These are phyloP conservation scores for Geococcyx californianus DNA, from an alignment of 2,113 vertebrate species.

Conservation along the genomic window DNA sequence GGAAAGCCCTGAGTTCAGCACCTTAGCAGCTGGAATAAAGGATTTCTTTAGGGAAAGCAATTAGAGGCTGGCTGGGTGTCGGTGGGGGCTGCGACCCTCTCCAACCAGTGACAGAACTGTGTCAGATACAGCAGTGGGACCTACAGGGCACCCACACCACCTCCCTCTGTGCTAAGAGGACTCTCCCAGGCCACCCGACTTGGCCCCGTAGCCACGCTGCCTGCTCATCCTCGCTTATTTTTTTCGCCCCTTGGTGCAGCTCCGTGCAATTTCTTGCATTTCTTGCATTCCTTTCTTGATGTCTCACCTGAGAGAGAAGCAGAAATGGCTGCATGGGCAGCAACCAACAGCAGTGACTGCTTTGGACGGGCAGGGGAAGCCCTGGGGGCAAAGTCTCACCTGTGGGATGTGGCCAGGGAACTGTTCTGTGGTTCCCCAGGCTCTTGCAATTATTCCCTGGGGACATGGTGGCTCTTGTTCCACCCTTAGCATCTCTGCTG, in stretches of 20 bases:
- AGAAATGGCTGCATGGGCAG: not conserved
- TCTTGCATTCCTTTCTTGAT: not conserved
- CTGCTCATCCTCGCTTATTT: not conserved
- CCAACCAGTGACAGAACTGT: not conserved
- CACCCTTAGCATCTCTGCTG: not conserved
- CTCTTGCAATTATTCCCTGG: not conserved
- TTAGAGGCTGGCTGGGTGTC: not conserved
- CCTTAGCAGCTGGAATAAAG: not conserved
- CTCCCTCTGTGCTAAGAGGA: not conserved
- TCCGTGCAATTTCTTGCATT: not conserved
- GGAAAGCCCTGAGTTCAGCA: too few relatives aligned
- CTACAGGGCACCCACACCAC: not conserved
- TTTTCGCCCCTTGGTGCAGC: not conserved
- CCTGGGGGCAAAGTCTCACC: not conserved
- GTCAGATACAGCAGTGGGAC: rapidly evolving
- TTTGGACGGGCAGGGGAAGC: not conserved
- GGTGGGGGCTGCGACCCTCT: not conserved
- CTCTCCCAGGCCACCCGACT: rapidly evolving
- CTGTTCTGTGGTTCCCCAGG: not conserved
- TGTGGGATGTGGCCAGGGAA: rapidly evolving
- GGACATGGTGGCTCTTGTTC: not conserved
- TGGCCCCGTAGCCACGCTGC: rapidly evolving
- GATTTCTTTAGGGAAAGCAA: not conserved
- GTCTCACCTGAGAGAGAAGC: too few relatives aligned
- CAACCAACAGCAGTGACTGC: rapidly evolving